These are phyloP conservation scores for Takifugu ocellatus DNA, from an alignment of 2,797 vertebrate genomes.

Conservation along the genomic window DNA sequence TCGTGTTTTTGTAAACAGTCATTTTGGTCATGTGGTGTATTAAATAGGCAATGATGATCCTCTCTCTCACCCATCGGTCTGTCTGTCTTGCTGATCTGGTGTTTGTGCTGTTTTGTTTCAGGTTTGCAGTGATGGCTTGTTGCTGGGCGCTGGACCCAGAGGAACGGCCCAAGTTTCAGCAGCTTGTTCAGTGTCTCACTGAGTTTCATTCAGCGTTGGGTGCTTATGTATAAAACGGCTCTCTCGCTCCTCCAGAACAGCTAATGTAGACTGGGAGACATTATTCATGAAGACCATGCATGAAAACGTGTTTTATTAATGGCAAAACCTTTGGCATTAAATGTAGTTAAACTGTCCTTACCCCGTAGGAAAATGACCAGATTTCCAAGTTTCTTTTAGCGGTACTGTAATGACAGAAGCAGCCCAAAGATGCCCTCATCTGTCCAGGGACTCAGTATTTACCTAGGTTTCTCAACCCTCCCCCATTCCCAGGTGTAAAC, in stretches of 20 bases:
- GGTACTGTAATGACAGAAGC: slow-evolving; percentile 19
- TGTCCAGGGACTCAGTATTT: not conserved
- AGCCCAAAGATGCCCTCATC: slow-evolving; percentile 7
- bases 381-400: slow-evolving; percentile 5
- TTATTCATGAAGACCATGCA: slow-evolving; percentile 63
- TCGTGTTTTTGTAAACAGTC: too few relatives aligned
- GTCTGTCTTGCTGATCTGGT: not conserved
- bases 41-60: not conserved
- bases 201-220: slow-evolving; percentile 96
- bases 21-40: too few relatives aligned
- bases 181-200: slow-evolving; percentile 97
- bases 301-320: slow-evolving; percentile 82
- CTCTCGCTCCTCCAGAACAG: slow-evolving; percentile 12
- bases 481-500: too few relatives aligned
- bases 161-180: slow-evolving; percentile 98
- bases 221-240: slow-evolving; percentile 87
- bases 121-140: slow-evolving; percentile 99
- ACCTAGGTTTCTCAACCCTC: too few relatives aligned
- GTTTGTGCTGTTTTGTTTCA: slow-evolving; percentile 43
- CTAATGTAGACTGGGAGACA: slow-evolving; percentile 15
- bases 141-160: slow-evolving; percentile 98
- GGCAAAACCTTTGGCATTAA: slow-evolving; percentile 42
- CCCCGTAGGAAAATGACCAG: slow-evolving; percentile 52
- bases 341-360: slow-evolving; percentile 56
- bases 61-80: not conserved